A percentile compares a stretch with the other conserved stretches of the same genome.
Conservation (phyloP, 2,113 vertebrate species). For the Pluvianellus socialis region DNA sequence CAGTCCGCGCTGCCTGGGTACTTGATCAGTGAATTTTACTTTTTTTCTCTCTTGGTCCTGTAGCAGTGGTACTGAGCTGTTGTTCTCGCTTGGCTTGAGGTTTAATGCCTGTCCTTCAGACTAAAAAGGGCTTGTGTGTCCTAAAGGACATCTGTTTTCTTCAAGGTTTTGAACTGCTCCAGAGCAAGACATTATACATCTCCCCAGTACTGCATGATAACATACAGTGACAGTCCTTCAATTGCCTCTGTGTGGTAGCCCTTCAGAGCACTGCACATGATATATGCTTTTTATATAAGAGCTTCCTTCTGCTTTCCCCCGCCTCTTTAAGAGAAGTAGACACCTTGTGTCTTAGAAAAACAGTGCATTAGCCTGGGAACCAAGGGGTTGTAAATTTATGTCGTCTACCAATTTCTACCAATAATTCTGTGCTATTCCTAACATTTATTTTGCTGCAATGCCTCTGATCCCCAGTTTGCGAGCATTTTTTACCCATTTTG, state of each 20-base stretch:
- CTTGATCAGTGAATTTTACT: neutral
- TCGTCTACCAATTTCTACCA: neutral
- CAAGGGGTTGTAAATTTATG: neutral
- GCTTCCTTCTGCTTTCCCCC: neutral
- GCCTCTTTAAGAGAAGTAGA: neutral
- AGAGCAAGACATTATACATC: neutral
- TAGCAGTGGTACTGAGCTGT: neutral
- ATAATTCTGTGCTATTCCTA: neutral
- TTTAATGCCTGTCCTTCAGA: neutral
- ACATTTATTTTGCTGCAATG: neutral
- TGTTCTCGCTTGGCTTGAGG: neutral
- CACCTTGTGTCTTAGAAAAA: neutral
- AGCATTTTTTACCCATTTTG: neutral
- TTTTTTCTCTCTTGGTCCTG: neutral
- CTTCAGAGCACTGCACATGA: neutral
- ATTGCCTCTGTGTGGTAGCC: neutral
- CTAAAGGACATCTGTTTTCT: neutral
- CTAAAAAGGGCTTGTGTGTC: neutral
- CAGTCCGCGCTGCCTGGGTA: fast-evolving
- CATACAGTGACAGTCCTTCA: neutral
- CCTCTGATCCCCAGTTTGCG: neutral
- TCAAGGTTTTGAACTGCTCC: neutral
- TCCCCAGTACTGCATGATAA: neutral
- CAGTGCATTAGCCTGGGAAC: neutral
- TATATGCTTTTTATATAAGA: neutral